Conservation (phyloP, 2,888 invertebrate species). For the Aethes cnicana region DNA sequence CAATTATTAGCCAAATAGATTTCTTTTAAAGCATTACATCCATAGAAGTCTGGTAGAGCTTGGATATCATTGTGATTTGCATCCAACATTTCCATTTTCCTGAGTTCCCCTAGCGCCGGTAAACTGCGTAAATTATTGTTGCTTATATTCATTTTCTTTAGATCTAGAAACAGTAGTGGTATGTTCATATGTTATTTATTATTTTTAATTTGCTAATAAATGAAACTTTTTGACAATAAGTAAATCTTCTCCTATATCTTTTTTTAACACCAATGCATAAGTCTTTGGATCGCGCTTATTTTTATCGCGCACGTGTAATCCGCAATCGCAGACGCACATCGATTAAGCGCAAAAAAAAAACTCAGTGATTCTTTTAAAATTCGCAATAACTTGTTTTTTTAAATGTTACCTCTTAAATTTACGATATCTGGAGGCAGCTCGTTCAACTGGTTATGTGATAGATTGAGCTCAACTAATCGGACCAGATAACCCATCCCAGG, state of each 20-base stretch:
- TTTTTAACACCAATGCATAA: no score
- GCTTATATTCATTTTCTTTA: constrained; percentile 88
- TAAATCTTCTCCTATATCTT: no score
- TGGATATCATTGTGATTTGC: constrained; percentile 92
- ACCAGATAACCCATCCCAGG: constrained; percentile 92
- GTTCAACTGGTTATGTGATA: constrained; percentile 88
- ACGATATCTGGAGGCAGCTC: constrained; percentile 91
- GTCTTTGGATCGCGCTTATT: no score
- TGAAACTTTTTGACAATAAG: no score
- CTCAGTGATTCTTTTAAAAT: no score
- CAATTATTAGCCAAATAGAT: constrained; percentile 92
- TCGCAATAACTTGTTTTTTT: no score
- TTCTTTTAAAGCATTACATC: constrained; percentile 89
- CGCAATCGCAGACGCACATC: no score
- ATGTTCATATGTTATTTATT: no score
- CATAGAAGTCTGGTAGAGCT: constrained; percentile 88
- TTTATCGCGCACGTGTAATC: no score
- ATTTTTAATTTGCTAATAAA: no score
- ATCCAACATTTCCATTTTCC: constrained; percentile 88
- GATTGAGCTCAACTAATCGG: constrained; percentile 86
- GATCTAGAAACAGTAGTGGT: no score
- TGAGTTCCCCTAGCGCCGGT: constrained; percentile 87
- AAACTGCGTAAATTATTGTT: constrained; percentile 86
- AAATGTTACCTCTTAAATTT: constrained; percentile 92
- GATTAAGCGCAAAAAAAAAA: no score